Evolutionary conservation across 2,888 invertebrate genomes (phyloP), one percentile per base, ranked within the genome.

Genomic region (Pammene aurita): DNA sequence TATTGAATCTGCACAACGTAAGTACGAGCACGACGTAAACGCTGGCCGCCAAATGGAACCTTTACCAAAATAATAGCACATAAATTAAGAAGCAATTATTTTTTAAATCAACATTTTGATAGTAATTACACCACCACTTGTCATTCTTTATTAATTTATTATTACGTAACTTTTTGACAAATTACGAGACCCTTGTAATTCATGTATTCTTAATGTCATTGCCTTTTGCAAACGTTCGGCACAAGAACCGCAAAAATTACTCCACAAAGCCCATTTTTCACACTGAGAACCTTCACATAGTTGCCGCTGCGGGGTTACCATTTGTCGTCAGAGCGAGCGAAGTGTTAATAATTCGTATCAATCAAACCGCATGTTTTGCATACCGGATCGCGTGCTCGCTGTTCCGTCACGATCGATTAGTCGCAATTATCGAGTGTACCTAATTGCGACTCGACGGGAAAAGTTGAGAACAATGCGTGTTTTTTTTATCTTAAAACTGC

Each of bases 341-440:
- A 65, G 69, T 69, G 69, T 65, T 69, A 65, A 60, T 69, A 69
- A 69, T 64, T 68, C 64, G 60, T 52, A 57, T 64, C 67, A 13
- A 58, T 63, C 69, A 14, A 55, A 65, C 60, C 69, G 69, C 69
- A 60, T 64, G 68, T 69, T 69, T 69, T 69, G 69, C 69, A 69
- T 69, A 69, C 69, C 65, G 69, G 64, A 69, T 69, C 64, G 69
- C 69, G 65, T 38, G 18, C 65, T 41, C 54, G 26, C 44, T 69
- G 69, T 69, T 69, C 69, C 65, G 69, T 69, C 69, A 69, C 69
- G 69, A 41, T 58, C 69, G 69, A 69, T 69, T 69, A 69, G 69
- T 65, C 44, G 60, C 69, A 69, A 69, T 69, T 69, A 69, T 69
- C 65, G 69, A 69, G 60, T 65, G 60, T 46, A 65, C 69, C 69